Conservation (phyloP, 2,113 vertebrate species). For the Syrmaticus mikado region DNA sequence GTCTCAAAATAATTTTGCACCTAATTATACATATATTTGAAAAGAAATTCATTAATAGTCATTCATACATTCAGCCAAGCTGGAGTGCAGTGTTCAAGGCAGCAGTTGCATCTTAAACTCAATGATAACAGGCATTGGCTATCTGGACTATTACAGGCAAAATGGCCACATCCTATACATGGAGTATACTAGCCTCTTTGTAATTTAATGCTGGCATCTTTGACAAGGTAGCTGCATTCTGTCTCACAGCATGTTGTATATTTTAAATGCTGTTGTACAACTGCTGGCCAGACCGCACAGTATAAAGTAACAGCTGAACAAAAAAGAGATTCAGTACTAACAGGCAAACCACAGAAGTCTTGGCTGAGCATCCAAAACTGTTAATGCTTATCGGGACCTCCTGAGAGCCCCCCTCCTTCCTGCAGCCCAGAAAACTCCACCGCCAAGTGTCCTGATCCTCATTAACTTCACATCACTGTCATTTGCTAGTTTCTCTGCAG, state of each 20-base stretch:
- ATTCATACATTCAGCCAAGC: not conserved
- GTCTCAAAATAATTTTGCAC: not conserved
- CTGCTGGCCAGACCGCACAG: conserved; percentile 68
- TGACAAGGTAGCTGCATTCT: conserved; percentile 74
- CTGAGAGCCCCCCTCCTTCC: conserved; percentile 36
- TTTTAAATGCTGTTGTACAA: conserved; percentile 73
- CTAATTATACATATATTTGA: not conserved
- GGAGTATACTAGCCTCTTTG: conserved; percentile 47
- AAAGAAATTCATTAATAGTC: not conserved
- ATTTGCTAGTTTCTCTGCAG: conserved; percentile 3
- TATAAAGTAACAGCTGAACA: conserved; percentile 70
- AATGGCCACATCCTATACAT: conserved; percentile 21
- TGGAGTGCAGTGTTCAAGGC: not conserved
- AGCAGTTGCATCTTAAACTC: not conserved
- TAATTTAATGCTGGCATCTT: conserved; percentile 68
- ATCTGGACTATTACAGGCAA: conserved; percentile 25
- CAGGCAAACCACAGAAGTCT: conserved; percentile 67
- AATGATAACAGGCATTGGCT: not conserved
- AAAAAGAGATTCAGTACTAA: conserved; percentile 66
- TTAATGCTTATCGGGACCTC: conserved; percentile 66
- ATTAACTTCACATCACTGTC: conserved; percentile 59
- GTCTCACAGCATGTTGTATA: conserved; percentile 74
- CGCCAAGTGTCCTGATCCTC: conserved; percentile 55
- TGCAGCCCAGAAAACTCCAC: conserved; percentile 48
- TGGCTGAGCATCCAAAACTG: conserved; percentile 65